Conservation (phyloP, 2,888 invertebrate species). For the Drosophila acutilabella region DNA sequence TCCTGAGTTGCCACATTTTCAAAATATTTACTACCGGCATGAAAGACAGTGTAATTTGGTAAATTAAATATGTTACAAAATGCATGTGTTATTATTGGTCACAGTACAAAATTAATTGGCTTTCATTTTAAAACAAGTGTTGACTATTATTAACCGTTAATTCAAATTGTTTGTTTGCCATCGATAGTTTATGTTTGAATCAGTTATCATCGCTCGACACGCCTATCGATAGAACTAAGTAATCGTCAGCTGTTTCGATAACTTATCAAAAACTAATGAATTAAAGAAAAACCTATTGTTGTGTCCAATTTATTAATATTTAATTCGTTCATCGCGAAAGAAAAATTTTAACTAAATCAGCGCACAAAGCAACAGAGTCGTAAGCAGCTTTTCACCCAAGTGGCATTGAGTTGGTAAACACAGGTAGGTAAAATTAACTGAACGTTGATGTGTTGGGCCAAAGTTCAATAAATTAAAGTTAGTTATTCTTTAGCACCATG, state of each 20-base stretch:
- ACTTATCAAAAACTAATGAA: neutral
- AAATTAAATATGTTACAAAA: neutral
- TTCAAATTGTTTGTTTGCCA: neutral
- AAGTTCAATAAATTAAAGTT: constrained; percentile 53
- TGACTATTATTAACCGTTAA: neutral
- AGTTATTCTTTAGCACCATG: constrained; percentile 56
- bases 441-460: constrained; percentile 33
- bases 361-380: neutral
- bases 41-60: neutral
- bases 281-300: constrained; percentile 17
- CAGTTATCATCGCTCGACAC: neutral
- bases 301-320: constrained; percentile 1
- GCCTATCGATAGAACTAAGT: neutral
- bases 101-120: neutral
- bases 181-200: neutral
- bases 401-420: neutral
- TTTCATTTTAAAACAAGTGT: neutral
- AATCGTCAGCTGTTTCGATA: constrained; percentile 26
- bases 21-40: constrained; percentile 3
- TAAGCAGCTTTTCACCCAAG: neutral
- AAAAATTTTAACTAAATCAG: neutral
- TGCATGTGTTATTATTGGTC: neutral
- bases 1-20: constrained; percentile 44
- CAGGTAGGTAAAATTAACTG: constrained; percentile 40
- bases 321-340: neutral